Evolutionary conservation across 2,888 invertebrate genomes (phyloP).

Genomic region (Tanytarsus gracilentus): DNA sequence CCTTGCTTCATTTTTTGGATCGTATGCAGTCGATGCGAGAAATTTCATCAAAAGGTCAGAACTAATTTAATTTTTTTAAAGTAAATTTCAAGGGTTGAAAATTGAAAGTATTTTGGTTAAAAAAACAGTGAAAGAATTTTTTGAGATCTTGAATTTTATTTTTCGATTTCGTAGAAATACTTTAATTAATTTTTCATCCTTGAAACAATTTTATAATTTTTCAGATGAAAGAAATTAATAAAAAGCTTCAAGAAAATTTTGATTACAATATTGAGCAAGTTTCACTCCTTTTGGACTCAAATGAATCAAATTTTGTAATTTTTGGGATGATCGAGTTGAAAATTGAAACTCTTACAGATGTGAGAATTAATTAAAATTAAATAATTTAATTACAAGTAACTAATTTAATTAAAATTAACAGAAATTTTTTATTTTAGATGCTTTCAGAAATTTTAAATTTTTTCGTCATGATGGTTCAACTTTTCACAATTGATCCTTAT

Average conservation of each 20-base stretch:
- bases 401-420: too few species aligned
- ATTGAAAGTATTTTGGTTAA: too few species aligned
- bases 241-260: not conserved
- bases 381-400: too few species aligned
- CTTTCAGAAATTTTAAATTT: not conserved
- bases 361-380: not conserved
- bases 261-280: not conserved
- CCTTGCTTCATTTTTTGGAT: not conserved
- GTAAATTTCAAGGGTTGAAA: too few species aligned
- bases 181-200: not conserved
- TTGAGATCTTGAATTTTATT: too few species aligned
- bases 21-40: not conserved
- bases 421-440: conserved; percentile 1
- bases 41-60: not conserved
- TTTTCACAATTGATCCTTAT: not conserved
- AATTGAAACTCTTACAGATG: conserved; percentile 1
- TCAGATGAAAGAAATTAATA: not conserved
- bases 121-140: too few species aligned
- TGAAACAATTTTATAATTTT: too few species aligned
- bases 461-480: conserved; percentile 2
- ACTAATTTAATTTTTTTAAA: too few species aligned
- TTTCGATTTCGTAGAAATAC: too few species aligned
- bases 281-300: not conserved
- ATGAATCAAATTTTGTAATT: not conserved
- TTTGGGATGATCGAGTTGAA: not conserved